phyloP scores from a whole-genome alignment of 2,113 vertebrate species.

The Bucco capensis region DNA sequence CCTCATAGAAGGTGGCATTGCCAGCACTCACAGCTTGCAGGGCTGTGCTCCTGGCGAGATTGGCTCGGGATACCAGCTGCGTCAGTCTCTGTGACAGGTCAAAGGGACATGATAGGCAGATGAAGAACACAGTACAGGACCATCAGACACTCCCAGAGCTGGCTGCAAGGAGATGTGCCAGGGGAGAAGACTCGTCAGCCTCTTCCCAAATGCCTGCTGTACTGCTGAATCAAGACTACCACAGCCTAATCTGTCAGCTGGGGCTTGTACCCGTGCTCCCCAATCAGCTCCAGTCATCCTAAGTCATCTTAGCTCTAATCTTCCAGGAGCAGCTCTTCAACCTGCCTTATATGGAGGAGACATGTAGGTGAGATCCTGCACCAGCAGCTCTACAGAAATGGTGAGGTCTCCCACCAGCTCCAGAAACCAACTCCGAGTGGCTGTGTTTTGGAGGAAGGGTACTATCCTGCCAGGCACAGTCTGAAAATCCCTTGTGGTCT shows the following conservation, averaged over 20 bases:
- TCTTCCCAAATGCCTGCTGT: not conserved
- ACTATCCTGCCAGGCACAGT: no score
- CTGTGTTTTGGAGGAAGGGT: not conserved
- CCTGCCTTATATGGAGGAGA: not conserved
- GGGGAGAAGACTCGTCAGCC: not conserved
- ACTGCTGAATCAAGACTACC: not conserved
- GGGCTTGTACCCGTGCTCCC: not conserved
- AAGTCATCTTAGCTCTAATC: not conserved
- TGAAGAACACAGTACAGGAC: fast-evolving
- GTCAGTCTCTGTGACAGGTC: conserved; percentile 70
- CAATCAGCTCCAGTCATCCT: not conserved
- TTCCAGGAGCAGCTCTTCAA: not conserved
- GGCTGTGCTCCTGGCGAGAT: conserved; percentile 74
- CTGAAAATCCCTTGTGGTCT: no score
- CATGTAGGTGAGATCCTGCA: not conserved
- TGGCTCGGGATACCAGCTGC: conserved; percentile 78
- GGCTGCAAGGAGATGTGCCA: not conserved
- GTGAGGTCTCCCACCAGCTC: not conserved
- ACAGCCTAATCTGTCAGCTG: not conserved
- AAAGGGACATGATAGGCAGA: not conserved
- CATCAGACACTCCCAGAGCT: not conserved
- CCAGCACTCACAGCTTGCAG: conserved; percentile 78
- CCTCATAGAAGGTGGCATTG: conserved; percentile 75
- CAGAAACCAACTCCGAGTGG: not conserved
- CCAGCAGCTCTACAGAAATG: fast-evolving